Conservation (phyloP, 2,797 vertebrate genomes). For the Cossypha dichroa region DNA sequence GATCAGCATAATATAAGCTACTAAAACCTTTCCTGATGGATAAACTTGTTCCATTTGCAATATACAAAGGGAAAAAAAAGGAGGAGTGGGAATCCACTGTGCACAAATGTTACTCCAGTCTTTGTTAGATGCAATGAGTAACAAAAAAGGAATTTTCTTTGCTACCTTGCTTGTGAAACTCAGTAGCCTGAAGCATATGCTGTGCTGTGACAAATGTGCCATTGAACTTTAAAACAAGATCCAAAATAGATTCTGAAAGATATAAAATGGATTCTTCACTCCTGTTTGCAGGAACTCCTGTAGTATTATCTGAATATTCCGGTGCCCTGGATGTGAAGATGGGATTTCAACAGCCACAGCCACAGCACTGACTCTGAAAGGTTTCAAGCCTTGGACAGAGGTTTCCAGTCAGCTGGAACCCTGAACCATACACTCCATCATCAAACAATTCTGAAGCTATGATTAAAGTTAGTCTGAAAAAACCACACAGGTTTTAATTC, state of each 20-base stretch:
- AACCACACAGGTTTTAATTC: background rate
- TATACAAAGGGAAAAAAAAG: rapidly evolving
- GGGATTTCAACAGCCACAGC: background rate
- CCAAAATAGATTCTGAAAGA: background rate
- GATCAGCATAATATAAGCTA: background rate
- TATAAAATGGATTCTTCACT: background rate
- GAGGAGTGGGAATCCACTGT: too few relatives aligned
- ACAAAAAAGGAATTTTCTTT: background rate
- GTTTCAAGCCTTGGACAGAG: background rate
- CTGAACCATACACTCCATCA: background rate
- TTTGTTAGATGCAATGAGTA: background rate
- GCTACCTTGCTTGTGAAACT: background rate
- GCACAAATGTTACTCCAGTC: background rate
- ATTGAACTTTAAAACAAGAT: background rate
- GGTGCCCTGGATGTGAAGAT: background rate
- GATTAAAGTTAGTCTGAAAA: background rate
- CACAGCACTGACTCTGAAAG: background rate
- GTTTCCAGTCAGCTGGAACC: background rate
- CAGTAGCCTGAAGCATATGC: background rate
- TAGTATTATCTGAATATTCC: background rate
- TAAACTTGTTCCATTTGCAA: background rate
- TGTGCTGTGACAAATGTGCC: background rate
- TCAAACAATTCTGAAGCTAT: background rate
- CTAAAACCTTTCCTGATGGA: background rate
- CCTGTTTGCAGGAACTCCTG: background rate